A percentile compares a stretch with the other conserved stretches of the same genome.
Conservation (phyloP, 2,113 vertebrate species). For the Mola mola region DNA sequence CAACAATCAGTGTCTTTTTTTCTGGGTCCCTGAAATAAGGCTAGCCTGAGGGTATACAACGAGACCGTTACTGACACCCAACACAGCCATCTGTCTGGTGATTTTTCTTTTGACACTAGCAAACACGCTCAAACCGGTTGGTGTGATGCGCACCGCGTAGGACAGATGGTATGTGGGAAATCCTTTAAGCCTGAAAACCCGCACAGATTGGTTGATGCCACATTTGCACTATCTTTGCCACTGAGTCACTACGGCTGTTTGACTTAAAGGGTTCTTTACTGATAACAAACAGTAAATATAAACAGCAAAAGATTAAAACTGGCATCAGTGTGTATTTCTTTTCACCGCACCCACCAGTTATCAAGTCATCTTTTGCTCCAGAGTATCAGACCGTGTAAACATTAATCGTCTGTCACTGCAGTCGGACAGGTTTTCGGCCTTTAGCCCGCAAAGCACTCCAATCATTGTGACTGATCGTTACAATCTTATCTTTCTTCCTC, state of each 20-base stretch:
- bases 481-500: conserved; percentile 15
- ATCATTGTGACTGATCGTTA: conserved; percentile 18
- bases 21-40: too few species aligned
- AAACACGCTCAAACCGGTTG: neutral
- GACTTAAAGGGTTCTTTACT: conserved; percentile 6
- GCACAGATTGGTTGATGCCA: conserved; percentile 37
- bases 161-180: conserved; percentile 64
- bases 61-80: too few species aligned
- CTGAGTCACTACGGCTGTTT: conserved; percentile 20
- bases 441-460: conserved; percentile 4
- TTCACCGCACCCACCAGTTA: too few species aligned
- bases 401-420: neutral
- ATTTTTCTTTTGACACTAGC: neutral
- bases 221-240: conserved; percentile 27
- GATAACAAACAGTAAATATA: neutral
- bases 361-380: too few species aligned
- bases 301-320: too few species aligned
- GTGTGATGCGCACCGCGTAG: conserved; percentile 21
- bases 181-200: conserved; percentile 59
- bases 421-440: neutral
- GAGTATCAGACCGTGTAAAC: neutral
- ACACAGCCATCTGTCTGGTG: neutral
- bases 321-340: too few species aligned
- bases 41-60: too few species aligned
- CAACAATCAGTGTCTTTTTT: neutral